phyloP scores from a whole-genome alignment of 2,797 vertebrate genomes.

The Sciurus carolinensis region DNA sequence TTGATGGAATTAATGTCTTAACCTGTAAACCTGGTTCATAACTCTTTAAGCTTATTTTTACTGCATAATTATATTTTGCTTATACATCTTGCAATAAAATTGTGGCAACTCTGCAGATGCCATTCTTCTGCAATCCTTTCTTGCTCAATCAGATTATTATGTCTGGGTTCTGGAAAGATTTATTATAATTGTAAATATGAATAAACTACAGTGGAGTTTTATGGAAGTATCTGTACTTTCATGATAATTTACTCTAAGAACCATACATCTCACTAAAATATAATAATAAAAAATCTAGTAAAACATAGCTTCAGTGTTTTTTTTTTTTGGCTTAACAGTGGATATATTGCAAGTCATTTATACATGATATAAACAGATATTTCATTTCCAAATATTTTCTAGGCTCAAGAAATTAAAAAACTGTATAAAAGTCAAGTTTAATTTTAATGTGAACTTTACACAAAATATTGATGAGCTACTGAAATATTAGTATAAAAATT shows the following conservation, averaged over 20 bases:
- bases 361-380: conserved; percentile 4
- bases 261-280: conserved; percentile 41
- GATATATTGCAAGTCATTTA: conserved; percentile 8
- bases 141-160: conserved; percentile 70
- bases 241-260: conserved; percentile 69
- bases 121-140: conserved; percentile 64
- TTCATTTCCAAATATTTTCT: conserved; percentile 70
- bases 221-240: conserved; percentile 71
- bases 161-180: conserved; percentile 69
- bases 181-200: conserved; percentile 80
- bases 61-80: conserved; percentile 76
- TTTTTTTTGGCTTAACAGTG: conserved; percentile 12
- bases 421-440: conserved; percentile 29
- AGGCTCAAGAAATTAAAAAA: conserved; percentile 49
- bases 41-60: conserved; percentile 49
- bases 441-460: conserved; percentile 2
- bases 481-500: neutral
- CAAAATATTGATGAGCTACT: conserved; percentile 37
- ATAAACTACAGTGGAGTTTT: conserved; percentile 78
- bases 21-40: conserved; percentile 66
- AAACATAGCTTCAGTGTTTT: conserved; percentile 14
- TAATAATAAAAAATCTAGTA: conserved; percentile 67
- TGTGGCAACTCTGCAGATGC: conserved; percentile 54
- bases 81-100: conserved; percentile 71
- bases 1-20: conserved; percentile 46